phyloP scores from a whole-genome alignment of 2,888 invertebrate genomes.

The Ophioninae sp. region DNA sequence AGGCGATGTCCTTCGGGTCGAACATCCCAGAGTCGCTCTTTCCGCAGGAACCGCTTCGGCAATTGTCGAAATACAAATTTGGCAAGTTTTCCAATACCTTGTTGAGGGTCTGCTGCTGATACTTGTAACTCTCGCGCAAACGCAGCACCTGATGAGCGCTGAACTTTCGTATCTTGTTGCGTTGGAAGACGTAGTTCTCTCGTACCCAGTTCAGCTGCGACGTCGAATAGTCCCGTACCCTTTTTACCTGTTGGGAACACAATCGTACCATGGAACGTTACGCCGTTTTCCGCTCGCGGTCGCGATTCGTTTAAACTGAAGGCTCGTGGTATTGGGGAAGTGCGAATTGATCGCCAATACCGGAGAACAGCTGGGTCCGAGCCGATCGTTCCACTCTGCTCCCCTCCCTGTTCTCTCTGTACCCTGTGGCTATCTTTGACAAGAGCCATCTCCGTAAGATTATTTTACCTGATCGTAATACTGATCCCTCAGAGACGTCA shows the following conservation, averaged over 20 bases:
- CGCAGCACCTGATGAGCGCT: conserved; percentile 95
- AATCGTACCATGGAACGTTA: not conserved
- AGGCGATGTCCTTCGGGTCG: conserved; percentile 83
- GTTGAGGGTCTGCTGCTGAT: conserved; percentile 96
- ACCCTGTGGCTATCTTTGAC: not conserved
- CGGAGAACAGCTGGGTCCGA: not conserved
- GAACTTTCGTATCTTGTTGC: conserved; percentile 96
- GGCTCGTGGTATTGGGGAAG: not conserved
- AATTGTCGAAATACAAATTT: conserved; percentile 95
- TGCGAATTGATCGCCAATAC: not conserved
- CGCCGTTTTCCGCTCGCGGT: not conserved
- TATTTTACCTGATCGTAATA: conserved; percentile 92
- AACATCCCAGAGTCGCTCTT: conserved; percentile 89
- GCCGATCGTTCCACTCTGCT: not conserved
- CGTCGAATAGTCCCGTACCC: conserved; percentile 95
- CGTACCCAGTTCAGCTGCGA: conserved; percentile 95
- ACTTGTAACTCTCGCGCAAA: conserved; percentile 95
- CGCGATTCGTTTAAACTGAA: not conserved
- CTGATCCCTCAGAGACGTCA: conserved; percentile 93
- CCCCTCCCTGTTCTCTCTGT: not conserved
- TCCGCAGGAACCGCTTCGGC: conserved; percentile 91
- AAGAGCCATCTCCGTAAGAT: not conserved
- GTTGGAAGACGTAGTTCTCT: conserved; percentile 97
- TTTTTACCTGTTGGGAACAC: conserved; percentile 86
- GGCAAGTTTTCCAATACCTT: conserved; percentile 96